Conservation (phyloP, 2,888 invertebrate genomes). For the Entomobrya proxima region DNA sequence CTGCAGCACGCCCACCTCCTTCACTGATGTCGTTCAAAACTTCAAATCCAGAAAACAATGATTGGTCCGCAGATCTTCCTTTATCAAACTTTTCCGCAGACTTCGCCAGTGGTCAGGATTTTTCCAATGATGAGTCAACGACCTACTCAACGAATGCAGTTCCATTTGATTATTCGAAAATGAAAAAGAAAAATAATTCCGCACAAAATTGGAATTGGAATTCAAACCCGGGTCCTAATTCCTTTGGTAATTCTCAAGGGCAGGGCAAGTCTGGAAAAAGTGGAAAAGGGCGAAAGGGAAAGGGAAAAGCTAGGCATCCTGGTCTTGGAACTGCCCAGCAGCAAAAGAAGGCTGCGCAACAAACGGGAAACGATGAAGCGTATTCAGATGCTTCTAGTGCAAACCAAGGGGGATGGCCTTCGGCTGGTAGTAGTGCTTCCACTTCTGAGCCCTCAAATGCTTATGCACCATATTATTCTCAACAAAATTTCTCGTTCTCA, state of each 20-base stretch:
- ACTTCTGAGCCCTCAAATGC: not conserved
- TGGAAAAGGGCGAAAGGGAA: slow-evolving; percentile 25
- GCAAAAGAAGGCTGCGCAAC: slow-evolving; percentile 31
- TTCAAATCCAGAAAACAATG: not conserved
- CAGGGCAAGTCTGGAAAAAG: slow-evolving; percentile 48
- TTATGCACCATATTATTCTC: slow-evolving; percentile 37
- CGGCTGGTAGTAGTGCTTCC: not conserved
- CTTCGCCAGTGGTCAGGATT: slow-evolving; percentile 32
- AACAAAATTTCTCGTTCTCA: slow-evolving; percentile 50
- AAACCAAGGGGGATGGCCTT: not conserved
- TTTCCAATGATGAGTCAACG: slow-evolving; percentile 18
- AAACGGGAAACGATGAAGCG: slow-evolving; percentile 7
- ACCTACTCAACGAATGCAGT: slow-evolving; percentile 45
- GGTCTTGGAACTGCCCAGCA: slow-evolving; percentile 58
- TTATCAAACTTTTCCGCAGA: slow-evolving; percentile 41
- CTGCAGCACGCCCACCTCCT: slow-evolving; percentile 2
- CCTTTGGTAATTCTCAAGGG: slow-evolving; percentile 40
- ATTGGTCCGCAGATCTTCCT: slow-evolving; percentile 51
- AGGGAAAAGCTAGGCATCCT: slow-evolving; percentile 48
- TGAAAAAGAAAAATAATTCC: slow-evolving; percentile 12
- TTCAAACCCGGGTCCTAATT: not conserved
- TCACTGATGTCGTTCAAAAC: slow-evolving; percentile 25
- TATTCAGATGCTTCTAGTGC: not conserved
- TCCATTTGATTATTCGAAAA: slow-evolving; percentile 62
- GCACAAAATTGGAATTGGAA: not conserved